These are phyloP conservation scores for Metallyticus violacea DNA, from an alignment of 2,888 invertebrate species.

Conservation along the genomic window DNA sequence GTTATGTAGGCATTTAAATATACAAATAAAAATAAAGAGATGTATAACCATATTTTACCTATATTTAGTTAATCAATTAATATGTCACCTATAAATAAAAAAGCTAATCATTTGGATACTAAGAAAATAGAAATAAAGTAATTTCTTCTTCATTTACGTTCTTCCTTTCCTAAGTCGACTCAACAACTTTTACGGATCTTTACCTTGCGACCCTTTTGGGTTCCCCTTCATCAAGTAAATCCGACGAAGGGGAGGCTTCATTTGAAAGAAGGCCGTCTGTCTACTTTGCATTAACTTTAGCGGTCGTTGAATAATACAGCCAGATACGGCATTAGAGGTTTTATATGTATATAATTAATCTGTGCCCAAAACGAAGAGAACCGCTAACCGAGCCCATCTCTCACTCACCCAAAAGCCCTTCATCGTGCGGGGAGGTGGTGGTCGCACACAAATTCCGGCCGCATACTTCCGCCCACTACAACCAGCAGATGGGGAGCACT, in stretches of 20 bases:
- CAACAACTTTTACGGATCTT: neutral
- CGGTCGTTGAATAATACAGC: neutral
- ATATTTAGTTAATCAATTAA: too few species aligned
- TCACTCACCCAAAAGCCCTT: too few species aligned
- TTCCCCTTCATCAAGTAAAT: neutral
- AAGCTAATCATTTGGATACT: too few species aligned
- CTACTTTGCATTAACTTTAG: neutral
- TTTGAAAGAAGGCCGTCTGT: neutral
- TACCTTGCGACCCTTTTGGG: neutral
- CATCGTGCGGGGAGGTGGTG: too few species aligned
- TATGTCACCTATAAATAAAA: too few species aligned
- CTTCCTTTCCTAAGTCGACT: neutral
- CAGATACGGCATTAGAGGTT: neutral
- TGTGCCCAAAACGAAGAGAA: neutral
- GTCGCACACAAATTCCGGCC: too few species aligned
- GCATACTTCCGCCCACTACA: neutral
- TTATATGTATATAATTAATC: neutral
- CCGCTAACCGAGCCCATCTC: too few species aligned
- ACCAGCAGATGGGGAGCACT: neutral
- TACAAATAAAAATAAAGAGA: too few species aligned
- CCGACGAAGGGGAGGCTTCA: neutral
- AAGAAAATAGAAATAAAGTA: neutral
- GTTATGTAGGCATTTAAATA: too few species aligned
- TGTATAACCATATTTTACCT: too few species aligned
- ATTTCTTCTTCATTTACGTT: neutral